phyloP scores from a whole-genome alignment of 2,797 vertebrate species.

The Artibeus jamaicensis region DNA sequence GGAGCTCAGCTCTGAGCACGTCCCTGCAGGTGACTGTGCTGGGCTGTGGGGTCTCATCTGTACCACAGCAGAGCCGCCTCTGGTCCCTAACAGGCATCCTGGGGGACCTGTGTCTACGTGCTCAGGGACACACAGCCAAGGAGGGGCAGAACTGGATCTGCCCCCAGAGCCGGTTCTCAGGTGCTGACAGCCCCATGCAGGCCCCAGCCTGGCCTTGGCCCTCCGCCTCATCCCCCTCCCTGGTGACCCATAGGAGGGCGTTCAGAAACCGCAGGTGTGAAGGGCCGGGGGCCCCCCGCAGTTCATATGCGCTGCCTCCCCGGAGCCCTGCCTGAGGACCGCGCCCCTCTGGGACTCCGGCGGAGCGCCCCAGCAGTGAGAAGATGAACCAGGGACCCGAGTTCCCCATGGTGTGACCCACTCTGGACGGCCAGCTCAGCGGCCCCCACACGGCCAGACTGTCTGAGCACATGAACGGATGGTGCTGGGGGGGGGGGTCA shows the following conservation, averaged over 20 bases:
- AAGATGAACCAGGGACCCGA: neutral
- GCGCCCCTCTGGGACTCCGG: neutral
- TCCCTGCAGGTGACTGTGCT: too few species aligned
- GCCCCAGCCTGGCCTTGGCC: neutral
- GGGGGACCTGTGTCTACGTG: too few species aligned
- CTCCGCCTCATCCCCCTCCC: neutral
- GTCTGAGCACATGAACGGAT: neutral
- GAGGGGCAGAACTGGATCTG: neutral
- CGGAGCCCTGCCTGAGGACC: neutral
- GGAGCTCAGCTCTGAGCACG: too few species aligned
- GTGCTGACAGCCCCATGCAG: neutral
- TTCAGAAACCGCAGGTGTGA: neutral
- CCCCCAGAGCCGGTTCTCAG: neutral
- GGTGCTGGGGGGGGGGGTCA: fast-evolving
- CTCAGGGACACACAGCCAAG: neutral
- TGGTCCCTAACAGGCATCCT: too few species aligned
- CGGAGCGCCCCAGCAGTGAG: neutral
- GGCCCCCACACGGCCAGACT: neutral
- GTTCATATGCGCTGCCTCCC: neutral
- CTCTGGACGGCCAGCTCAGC: neutral
- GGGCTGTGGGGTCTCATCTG: too few species aligned
- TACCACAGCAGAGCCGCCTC: too few species aligned
- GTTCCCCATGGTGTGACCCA: neutral
- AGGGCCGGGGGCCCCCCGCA: fast-evolving
- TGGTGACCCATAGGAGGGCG: neutral